Conservation (phyloP, 2,797 vertebrate genomes). For the Hypotaenidia okinawae region DNA sequence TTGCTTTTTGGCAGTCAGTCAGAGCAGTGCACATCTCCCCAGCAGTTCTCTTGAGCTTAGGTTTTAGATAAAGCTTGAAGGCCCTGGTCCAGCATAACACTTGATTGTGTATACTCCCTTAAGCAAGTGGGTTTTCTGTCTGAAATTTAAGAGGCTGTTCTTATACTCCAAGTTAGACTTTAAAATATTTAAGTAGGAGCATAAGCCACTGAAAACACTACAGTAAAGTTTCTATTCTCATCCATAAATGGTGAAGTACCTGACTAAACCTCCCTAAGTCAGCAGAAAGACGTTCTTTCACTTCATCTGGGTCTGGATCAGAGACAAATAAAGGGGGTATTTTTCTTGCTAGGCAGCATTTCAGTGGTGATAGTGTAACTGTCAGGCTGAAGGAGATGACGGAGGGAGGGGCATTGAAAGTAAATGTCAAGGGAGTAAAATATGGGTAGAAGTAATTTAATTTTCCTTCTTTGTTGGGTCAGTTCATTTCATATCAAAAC, state of each 20-base stretch:
- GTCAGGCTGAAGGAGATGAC: not conserved
- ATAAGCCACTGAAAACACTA: not conserved
- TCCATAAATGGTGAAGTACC: not conserved
- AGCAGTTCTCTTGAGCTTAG: not conserved
- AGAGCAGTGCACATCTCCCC: not conserved
- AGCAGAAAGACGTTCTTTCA: not conserved
- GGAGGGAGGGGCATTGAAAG: conserved; percentile 18
- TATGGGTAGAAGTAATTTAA: conserved; percentile 52
- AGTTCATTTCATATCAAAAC: conserved; percentile 41
- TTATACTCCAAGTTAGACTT: not conserved
- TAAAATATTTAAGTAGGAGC: not conserved
- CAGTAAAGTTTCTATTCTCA: not conserved
- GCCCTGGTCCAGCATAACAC: not conserved
- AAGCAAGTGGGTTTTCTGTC: not conserved
- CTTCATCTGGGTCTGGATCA: not conserved
- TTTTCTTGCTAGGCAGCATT: conserved; percentile 7
- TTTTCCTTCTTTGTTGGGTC: conserved; percentile 23
- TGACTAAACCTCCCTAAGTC: not conserved
- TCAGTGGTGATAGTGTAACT: conserved; percentile 18
- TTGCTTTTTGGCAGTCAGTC: not conserved
- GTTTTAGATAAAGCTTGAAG: not conserved
- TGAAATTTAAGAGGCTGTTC: not conserved
- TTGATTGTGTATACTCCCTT: not conserved
- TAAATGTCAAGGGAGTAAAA: conserved; percentile 57
- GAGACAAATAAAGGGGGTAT: not conserved